These are phyloP conservation scores for Polyploca ridens DNA, from an alignment of 2,888 invertebrate species.

Conservation along the genomic window DNA sequence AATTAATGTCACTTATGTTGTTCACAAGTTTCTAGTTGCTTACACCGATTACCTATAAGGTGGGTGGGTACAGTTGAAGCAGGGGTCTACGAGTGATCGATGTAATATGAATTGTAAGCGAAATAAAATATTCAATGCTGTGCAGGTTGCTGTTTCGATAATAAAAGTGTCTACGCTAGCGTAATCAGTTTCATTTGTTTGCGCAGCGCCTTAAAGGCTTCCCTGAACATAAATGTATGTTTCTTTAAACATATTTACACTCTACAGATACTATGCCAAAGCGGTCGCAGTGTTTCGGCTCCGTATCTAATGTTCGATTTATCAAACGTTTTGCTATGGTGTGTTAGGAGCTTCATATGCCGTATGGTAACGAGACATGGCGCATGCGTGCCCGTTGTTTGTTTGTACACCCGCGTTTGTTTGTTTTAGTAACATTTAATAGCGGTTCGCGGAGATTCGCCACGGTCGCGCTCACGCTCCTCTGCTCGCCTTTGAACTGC, in stretches of 20 bases:
- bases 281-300: constrained; percentile 10
- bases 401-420: constrained; percentile 63
- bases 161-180: too few species aligned
- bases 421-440: constrained; percentile 77
- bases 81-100: too few species aligned
- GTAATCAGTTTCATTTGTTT: too few species aligned
- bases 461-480: constrained; percentile 41
- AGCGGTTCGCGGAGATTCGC: constrained; percentile 63
- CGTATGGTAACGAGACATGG: constrained; percentile 36
- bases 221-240: not conserved
- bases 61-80: too few species aligned
- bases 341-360: constrained; percentile 32
- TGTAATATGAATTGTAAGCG: too few species aligned
- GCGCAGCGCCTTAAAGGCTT: not conserved
- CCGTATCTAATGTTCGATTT: constrained; percentile 16
- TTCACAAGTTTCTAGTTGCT: too few species aligned
- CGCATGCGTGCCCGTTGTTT: constrained; percentile 61
- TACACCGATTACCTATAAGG: too few species aligned
- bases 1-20: too few species aligned
- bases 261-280: not conserved
- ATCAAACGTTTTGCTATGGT: constrained; percentile 16
- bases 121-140: too few species aligned
- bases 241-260: not conserved
- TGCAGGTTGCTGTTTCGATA: too few species aligned
- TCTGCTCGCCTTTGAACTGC: constrained; percentile 63